Evolutionary conservation across 2,113 vertebrate genomes (phyloP).

Genomic region (Crotophaga sulcirostris): DNA sequence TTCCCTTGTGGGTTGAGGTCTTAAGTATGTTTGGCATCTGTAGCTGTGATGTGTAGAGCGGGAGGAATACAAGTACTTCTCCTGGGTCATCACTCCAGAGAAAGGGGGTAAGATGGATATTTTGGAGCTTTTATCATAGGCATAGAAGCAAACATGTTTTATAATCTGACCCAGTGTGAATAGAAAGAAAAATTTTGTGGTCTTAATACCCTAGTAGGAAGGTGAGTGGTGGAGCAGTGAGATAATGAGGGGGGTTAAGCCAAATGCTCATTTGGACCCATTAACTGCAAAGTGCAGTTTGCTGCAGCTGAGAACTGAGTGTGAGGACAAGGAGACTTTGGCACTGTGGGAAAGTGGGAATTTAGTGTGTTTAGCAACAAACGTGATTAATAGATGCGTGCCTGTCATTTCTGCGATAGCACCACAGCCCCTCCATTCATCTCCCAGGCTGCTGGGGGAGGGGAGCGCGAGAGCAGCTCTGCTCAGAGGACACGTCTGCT

Average conservation of each 20-base stretch:
- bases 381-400: neutral
- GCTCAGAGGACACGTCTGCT: rapidly evolving
- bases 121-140: neutral
- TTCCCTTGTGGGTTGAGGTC: neutral
- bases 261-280: neutral
- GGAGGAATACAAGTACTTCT: neutral
- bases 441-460: neutral
- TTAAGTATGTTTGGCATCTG: constrained; percentile 28
- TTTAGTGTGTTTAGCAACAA: neutral
- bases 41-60: neutral
- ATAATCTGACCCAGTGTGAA: neutral
- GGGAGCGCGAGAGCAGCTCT: neutral
- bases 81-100: neutral
- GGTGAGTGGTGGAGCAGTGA: neutral
- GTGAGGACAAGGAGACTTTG: neutral
- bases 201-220: neutral
- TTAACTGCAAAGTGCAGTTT: neutral
- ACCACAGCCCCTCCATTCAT: neutral
- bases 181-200: neutral
- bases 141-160: neutral
- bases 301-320: neutral
- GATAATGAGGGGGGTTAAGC: neutral
- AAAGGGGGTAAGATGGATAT: neutral
- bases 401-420: neutral
- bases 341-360: neutral